phyloP scores from a whole-genome alignment of 2,888 invertebrate genomes.

The Clitarchus hookeri region DNA sequence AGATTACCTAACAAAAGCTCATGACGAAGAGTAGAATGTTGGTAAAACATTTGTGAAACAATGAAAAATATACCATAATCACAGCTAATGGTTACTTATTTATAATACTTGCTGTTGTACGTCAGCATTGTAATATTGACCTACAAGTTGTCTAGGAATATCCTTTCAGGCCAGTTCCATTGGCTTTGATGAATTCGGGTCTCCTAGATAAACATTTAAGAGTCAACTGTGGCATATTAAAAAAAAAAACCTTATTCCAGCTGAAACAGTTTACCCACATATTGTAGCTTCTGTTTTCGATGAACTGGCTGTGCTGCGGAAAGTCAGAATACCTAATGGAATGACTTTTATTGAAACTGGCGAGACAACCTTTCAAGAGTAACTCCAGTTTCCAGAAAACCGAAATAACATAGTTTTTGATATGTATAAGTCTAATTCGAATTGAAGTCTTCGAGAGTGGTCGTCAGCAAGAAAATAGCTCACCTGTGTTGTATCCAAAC shows the following conservation, averaged over 20 bases:
- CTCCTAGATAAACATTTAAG: not conserved
- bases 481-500: conserved; percentile 11
- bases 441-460: conserved; percentile 8
- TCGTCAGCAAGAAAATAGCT: not conserved
- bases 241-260: not conserved
- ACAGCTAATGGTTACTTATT: no score
- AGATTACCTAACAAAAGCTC: no score
- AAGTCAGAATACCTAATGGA: conserved; percentile 1
- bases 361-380: not conserved
- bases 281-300: no score
- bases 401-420: not conserved
- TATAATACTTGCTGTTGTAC: no score
- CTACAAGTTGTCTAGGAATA: conserved; percentile 5
- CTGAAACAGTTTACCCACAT: conserved; percentile 21
- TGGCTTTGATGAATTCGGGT: not conserved
- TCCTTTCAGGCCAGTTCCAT: not conserved
- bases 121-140: no score
- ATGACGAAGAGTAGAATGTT: no score
- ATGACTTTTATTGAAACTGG: not conserved
- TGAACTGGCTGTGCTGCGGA: not conserved
- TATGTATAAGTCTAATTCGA: conserved; percentile 4
- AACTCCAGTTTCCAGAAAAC: not conserved
- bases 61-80: no score
- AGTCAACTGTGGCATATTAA: not conserved
- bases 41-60: no score